Evolutionary conservation across 1,140 invertebrate species (phyloP), one percentile per base, ranked within the genome.

Genomic region (Diuraphis noxia): DNA sequence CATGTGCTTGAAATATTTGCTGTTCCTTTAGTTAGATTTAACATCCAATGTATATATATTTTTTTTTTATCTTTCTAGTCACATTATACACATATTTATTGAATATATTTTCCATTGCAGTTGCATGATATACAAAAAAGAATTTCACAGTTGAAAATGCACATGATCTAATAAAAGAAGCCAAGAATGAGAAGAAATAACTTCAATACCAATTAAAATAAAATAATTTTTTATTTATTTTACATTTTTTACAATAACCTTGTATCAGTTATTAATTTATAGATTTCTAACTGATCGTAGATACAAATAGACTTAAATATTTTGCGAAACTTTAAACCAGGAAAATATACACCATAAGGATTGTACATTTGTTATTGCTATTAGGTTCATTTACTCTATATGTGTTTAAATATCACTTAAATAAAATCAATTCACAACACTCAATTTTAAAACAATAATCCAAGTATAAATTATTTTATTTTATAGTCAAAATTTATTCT

Each of bases 41-140:
- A 49, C 46, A 49, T n/a, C n/a, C 46, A 56, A 1, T 56, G 23
- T 52, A 52, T 52, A 23, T 23, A n/a, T 52, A 30, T 63, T 4
- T 13, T 30, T 63, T 63, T 63, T 63, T 10, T 9, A 63, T 63
- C 56, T n/a, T 30, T 63, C 25, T 63, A 63, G 30, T 63, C 25
- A 63, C 23, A 49, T 52, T 56, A 4, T 72, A n/a, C 30, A n/a
- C 13, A 63, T n/a, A n/a, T 3, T 3, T 88, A 36, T 30, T 40
- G 9, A 88, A 52, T 36, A 6, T 13, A 34, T 46, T 81, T 46
- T 72, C n/a, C 79, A 2, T 90, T 49, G 2, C 63, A 90, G 88
- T 49, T 90, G 23, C 88, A 90, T 25, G 41, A 77, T 36, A 81
- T 90, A 13, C 72, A 90, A 90, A 90, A 90, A 81, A 41, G 72